Base-by-base conservation (phyloP, 1,140 invertebrate genomes). In the Drosophila asahinai region DNA sequence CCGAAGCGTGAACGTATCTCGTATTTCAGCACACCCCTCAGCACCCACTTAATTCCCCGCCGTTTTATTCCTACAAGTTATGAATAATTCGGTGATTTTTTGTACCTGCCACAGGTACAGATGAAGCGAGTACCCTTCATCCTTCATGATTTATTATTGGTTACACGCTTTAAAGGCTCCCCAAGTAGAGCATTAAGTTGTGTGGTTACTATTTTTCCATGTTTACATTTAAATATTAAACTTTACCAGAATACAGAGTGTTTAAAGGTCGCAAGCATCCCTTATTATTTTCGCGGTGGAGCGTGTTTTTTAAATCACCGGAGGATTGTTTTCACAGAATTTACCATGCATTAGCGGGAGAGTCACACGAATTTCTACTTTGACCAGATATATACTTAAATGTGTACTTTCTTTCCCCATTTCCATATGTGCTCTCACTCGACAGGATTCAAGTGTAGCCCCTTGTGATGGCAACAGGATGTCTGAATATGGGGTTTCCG, bases 291-390 rank as follows among this genome's bases (percentile, higher is more conserved):
- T 67, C 49, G 52, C 36, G 33, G 48, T 51, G 43, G 33, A 54
- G 40, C 40, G 17, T 45, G 63, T 58, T 14, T 40, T 58, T 61
- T 36, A 51, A 80, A 61, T 76, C 63, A 54, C 66, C 40, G 9
- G 55, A 71, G 75, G 54, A 60, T 65, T 63, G 66, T 61, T 73
- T 67, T 65, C 60, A 43, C 77, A 73, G 70, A 81, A 79, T 89
- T 90, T 90, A 72, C 54, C 54, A 57, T 57, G 40, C 75, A 90
- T 86, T 80, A 67, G 30, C 42, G 74, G 36, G 42, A 55, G 42
- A 60, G 25, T 62, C 64, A 58, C 43, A 66, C 57, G 40, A 62
- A 60, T 57, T 80, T 82, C 42, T 48, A 74, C 64, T 77, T 71
- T 70, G 42, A 42, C 40, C 62, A 54, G 40, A 77, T 48, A 68